These are phyloP conservation scores for Ptychadena robeensis DNA, from an alignment of 2,797 vertebrate genomes.

Conservation along the genomic window DNA sequence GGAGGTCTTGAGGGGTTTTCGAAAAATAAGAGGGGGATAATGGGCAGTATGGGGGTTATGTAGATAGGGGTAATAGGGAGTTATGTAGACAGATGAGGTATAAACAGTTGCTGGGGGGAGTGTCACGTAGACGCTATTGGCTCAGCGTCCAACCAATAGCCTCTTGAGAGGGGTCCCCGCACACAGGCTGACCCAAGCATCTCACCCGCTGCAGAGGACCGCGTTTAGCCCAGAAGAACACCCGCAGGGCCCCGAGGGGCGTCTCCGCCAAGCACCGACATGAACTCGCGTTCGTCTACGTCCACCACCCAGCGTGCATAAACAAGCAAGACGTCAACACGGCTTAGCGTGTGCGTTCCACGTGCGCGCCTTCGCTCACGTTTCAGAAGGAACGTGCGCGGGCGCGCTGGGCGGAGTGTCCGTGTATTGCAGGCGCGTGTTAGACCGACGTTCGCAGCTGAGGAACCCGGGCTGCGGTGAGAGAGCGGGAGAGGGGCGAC, in stretches of 20 bases:
- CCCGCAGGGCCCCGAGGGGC: constrained; percentile 40
- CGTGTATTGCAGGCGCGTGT: not conserved
- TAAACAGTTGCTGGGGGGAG: no score
- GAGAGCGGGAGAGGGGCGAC: not conserved
- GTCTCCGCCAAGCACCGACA: constrained; percentile 9
- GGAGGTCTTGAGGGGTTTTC: no score
- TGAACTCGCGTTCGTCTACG: constrained; percentile 1
- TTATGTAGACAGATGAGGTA: no score
- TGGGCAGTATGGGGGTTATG: no score
- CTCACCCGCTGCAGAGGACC: constrained; percentile 32
- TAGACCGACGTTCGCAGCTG: not conserved
- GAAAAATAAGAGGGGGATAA: no score
- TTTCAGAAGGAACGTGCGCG: not conserved
- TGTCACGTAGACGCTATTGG: not conserved
- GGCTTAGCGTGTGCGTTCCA: constrained; percentile 2
- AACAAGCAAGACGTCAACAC: constrained; percentile 25
- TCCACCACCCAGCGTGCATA: constrained; percentile 4
- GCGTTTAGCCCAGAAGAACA: constrained; percentile 4
- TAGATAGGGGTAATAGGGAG: no score
- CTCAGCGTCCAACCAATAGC: not conserved
- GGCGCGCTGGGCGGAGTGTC: not conserved
- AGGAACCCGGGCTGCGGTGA: not conserved
- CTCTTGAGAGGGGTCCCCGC: no score
- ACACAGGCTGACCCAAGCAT: not conserved
- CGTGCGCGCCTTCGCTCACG: not conserved